Percentiles rank a stretch among this genome's conserved stretches.
These are phyloP conservation scores for Megalonaias nervosa DNA, from an alignment of 1,140 invertebrate species.

Conservation along the genomic window DNA sequence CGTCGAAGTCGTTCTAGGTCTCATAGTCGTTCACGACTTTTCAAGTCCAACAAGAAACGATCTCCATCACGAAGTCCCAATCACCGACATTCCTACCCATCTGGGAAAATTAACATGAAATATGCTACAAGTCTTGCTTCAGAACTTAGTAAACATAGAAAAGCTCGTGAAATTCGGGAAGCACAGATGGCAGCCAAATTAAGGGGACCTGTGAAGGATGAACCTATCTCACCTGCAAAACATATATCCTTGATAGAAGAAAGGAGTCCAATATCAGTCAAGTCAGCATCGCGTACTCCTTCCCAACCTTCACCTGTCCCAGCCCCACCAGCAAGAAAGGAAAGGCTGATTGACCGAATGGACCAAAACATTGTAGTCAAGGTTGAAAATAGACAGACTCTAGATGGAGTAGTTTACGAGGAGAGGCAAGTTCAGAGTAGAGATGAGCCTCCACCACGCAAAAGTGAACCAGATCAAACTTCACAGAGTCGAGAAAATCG, in stretches of 20 bases:
- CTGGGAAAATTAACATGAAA: conserved; percentile 40
- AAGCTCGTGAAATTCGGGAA: conserved; percentile 59
- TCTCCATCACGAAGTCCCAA: conserved; percentile 36
- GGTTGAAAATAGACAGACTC: conserved; percentile 45
- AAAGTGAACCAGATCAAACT: not conserved
- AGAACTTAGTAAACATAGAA: conserved; percentile 69
- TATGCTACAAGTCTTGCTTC: conserved; percentile 66
- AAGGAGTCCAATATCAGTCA: no score
- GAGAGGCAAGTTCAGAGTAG: not conserved
- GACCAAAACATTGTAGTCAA: conserved; percentile 55
- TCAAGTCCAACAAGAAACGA: conserved; percentile 32
- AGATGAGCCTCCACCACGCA: not conserved
- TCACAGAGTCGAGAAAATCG: not conserved
- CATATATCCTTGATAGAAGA: no score
- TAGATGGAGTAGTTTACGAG: conserved; percentile 24
- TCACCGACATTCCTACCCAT: conserved; percentile 7
- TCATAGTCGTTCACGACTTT: conserved; percentile 38
- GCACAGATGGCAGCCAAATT: conserved; percentile 23
- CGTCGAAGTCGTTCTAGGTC: conserved; percentile 44
- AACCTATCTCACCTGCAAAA: not conserved
- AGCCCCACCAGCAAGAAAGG: conserved; percentile 28
- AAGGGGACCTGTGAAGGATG: conserved; percentile 17
- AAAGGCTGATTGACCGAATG: conserved; percentile 24
- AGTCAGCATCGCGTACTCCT: not conserved
- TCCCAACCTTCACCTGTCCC: conserved; percentile 22